These are phyloP conservation scores for Acanthis flammea DNA, from an alignment of 2,797 vertebrate species.

Conservation along the genomic window DNA sequence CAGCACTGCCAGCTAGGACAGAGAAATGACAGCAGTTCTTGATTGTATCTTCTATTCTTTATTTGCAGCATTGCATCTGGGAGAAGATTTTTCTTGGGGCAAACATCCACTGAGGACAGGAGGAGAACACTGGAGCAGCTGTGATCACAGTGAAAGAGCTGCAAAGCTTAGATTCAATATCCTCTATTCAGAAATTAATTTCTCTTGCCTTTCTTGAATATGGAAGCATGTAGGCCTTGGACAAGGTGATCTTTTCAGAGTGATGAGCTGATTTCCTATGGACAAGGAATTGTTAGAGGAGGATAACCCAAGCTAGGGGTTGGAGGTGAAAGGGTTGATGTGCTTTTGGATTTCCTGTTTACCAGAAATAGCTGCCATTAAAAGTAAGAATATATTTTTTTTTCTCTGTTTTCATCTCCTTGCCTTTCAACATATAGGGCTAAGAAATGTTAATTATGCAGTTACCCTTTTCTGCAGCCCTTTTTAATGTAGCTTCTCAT, in stretches of 20 bases:
- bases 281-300: background rate
- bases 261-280: background rate
- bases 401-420: background rate
- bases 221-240: background rate
- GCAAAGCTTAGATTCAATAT: background rate
- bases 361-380: background rate
- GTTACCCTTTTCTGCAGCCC: background rate
- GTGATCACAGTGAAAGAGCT: background rate
- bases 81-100: background rate
- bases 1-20: background rate
- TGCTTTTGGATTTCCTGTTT: background rate
- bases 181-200: background rate
- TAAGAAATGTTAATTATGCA: background rate
- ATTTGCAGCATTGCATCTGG: accelerated
- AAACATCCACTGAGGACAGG: background rate
- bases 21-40: background rate
- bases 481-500: background rate
- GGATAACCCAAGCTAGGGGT: background rate
- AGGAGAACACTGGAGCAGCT: background rate
- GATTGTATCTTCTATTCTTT: background rate
- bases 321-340: background rate
- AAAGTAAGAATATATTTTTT: background rate
- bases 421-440: background rate
- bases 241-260: background rate
- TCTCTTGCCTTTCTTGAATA: background rate